These are phyloP conservation scores for Limnephilus lunatus DNA, from an alignment of 2,888 invertebrate genomes.

Conservation along the genomic window DNA sequence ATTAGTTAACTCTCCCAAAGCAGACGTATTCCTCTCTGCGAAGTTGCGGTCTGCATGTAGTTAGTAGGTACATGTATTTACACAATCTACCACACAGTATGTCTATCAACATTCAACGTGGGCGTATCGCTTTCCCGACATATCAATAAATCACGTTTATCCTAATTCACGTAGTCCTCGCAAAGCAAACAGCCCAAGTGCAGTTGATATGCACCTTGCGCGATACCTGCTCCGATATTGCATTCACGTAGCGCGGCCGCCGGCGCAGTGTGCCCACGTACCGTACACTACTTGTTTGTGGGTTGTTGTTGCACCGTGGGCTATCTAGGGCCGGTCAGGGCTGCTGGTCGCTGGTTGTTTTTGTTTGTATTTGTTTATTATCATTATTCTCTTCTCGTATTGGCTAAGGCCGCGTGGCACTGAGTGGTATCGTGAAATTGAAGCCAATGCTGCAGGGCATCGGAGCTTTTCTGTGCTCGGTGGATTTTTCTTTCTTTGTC, in stretches of 20 bases:
- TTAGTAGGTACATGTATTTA: background rate
- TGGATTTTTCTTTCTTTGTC: background rate
- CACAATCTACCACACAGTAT: background rate
- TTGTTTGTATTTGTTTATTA: background rate
- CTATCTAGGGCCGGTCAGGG: background rate
- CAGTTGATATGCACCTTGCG: constrained; percentile 6
- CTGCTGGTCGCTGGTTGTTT: too few relatives aligned
- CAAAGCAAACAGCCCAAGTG: constrained; percentile 21
- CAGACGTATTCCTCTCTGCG: background rate
- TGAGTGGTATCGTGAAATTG: background rate
- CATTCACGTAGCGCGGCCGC: background rate
- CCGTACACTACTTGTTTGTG: constrained; percentile 23
- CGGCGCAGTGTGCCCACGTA: background rate
- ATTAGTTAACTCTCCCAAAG: background rate
- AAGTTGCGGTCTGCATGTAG: background rate
- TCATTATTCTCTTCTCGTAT: background rate
- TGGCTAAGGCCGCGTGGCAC: background rate
- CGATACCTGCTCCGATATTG: background rate
- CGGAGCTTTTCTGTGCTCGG: background rate
- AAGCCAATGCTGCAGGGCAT: background rate
- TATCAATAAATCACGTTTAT: constrained; percentile 23
- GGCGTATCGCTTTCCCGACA: background rate
- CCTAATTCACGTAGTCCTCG: constrained; percentile 32
- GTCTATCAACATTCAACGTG: background rate
- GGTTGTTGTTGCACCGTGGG: constrained; percentile 20